Base-by-base conservation (phyloP, 2,797 vertebrate genomes). In the Taenioides sp. region DNA sequence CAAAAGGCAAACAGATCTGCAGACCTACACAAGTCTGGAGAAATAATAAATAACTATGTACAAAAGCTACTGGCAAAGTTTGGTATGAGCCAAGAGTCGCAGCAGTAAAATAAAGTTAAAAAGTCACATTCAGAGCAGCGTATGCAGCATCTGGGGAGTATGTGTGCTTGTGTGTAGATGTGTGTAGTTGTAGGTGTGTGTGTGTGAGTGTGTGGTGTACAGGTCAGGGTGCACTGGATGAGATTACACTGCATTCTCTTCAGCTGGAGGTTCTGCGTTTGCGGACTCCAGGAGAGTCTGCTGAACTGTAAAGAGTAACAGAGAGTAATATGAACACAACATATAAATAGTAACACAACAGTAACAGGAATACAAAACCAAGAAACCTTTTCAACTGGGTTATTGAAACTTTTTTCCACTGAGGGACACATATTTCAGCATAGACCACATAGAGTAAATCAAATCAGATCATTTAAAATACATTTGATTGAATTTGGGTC, bases 241-340 rank as follows among this genome's bases (percentile, higher is more conserved):
- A 59, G 28, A 52, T 64, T 92, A 92, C 77, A 92, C 92, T 5
- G 64, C 72, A 1, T 94, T 93, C 72, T 91, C 92, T 64, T 90
- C 92, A 65, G 85, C 78, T 2, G 92, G 93, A 0, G 95, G 93
- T 80, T 96, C 95, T 14, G 94, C 91, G 0, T 92, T 92, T 73
- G 96, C 89, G 0, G 91, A 88, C 79, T 96, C 93, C 78, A 96
- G 91, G 0, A 94, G 93, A 6, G 94, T 96, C 79, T 95, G 95
- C 80, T 96, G 95, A 77, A 95, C 97, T 98, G 83, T 37, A 59
- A 57, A 74, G 78, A 78, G 62, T 62, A 25, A 14, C n/a, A 66
- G 1, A 43, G 10, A 43, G 40, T 14, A 25, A 58, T 10, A 54
- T 54, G 52, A 54, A 22, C 52, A 22, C 4, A 54, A 17, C 22